Conservation (phyloP, 2,113 vertebrate genomes). For the Melanotaenia duboulayi region DNA sequence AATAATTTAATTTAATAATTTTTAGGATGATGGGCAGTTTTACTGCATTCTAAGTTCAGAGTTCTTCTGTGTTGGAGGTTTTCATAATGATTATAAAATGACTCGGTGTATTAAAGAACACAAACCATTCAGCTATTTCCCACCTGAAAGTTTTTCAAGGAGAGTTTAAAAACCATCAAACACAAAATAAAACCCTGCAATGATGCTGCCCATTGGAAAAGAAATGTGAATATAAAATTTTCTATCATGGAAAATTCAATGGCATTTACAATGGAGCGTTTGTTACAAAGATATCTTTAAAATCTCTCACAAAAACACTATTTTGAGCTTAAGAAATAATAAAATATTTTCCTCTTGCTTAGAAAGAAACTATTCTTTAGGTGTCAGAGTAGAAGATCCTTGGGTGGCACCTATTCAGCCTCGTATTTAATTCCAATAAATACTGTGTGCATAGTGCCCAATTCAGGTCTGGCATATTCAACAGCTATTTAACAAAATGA, state of each 20-base stretch:
- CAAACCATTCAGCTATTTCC: conserved; percentile 15
- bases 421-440: conserved; percentile 42
- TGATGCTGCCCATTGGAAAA: conserved; percentile 29
- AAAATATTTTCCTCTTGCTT: conserved; percentile 63
- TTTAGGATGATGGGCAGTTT: background rate
- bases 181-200: conserved; percentile 20
- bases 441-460: conserved; percentile 24
- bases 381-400: conserved; percentile 62
- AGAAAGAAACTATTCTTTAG: conserved; percentile 61
- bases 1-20: background rate
- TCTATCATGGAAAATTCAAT: conserved; percentile 41
- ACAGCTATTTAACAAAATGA: conserved; percentile 41
- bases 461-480: conserved; percentile 52
- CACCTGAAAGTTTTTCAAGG: conserved; percentile 24
- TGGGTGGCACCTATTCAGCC: conserved; percentile 55
- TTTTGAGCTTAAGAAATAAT: conserved; percentile 47
- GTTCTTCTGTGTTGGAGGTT: conserved; percentile 7
- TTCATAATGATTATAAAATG: conserved; percentile 12
- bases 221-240: conserved; percentile 61
- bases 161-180: conserved; percentile 24
- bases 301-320: conserved; percentile 45
- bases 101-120: conserved; percentile 8
- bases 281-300: conserved; percentile 52
- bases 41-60: conserved; percentile 8
- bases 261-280: conserved; percentile 32